These are phyloP conservation scores for Allobates femoralis DNA, from an alignment of 2,797 vertebrate genomes.

Conservation along the genomic window DNA sequence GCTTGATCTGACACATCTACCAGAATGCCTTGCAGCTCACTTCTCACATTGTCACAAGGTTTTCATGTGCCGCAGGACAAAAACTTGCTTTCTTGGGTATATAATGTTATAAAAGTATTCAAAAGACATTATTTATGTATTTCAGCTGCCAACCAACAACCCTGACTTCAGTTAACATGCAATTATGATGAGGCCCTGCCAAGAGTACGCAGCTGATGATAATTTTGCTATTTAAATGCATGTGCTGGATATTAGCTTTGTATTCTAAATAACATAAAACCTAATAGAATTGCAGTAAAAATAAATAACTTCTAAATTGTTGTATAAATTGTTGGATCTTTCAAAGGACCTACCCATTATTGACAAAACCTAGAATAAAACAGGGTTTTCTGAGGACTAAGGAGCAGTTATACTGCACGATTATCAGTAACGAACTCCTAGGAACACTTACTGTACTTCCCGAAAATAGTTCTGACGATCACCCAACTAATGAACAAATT, in stretches of 20 bases:
- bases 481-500: too few species aligned
- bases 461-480: too few species aligned
- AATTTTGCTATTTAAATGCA: constrained; percentile 29
- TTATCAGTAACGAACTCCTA: too few species aligned
- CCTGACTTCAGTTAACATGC: constrained; percentile 45
- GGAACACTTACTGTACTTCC: too few species aligned
- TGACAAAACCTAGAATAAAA: neutral
- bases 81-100: constrained; percentile 61
- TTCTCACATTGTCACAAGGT: constrained; percentile 60
- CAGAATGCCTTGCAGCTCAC: constrained; percentile 71
- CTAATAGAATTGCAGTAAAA: neutral
- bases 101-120: constrained; percentile 59
- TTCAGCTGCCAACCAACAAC: constrained; percentile 53
- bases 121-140: constrained; percentile 61
- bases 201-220: constrained; percentile 27
- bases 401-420: too few species aligned
- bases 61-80: constrained; percentile 59
- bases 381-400: neutral
- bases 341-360: neutral
- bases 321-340: neutral
- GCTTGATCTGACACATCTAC: constrained; percentile 72
- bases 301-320: neutral
- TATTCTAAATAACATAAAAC: constrained; percentile 1
- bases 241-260: constrained; percentile 25
- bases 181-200: constrained; percentile 38